Base-by-base conservation (phyloP, 2,797 vertebrate species). In the Microcaecilia unicolor region DNA sequence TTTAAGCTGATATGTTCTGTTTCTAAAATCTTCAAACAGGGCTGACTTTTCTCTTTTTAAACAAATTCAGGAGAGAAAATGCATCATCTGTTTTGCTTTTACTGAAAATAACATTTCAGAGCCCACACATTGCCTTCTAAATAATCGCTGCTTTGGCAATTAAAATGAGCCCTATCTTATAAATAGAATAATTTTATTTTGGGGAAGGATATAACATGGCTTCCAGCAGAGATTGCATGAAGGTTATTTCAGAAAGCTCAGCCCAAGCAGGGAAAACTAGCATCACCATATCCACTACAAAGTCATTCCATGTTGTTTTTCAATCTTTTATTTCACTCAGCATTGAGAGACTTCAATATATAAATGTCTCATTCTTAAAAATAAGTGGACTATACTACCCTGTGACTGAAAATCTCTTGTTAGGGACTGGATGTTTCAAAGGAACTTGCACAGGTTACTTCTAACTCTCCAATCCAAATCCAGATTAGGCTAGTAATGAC, bases 51-150 rank as follows among this genome's bases (percentile, higher is more conserved):
- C 52, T 55, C 45, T 57, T 47, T 63, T 72, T 65, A 63, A 74
- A 58, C 41, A 22, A 74, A 74, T 51, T 54, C 48, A 41, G 51
- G 70, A 68, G 71, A 65, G 54, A 67, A 70, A 73, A 67, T 52
- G 72, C 75, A 61, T 61, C 20, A 1, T 57, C 43, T 70, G 45
- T 70, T 78, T 78, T 71, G 48, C 38, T 72, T 70, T 69, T 72
- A 59, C 41, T n/a, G 44, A 63, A 41, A 77, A 70, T 73, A 75
- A 56, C 58, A 54, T 67, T 72, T 73, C 48, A 61, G 54, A 55
- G 64, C 54, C 31, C 51, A 42, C 51, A 44, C 40, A 51, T 53
- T 74, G 44, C 30, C 17, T 72, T 64, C 54, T 63, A 61, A 76
- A 56, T 63, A 59, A 55, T 55, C 4, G 6, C 51, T 54, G 35